A percentile compares a stretch with the other conserved stretches of the same genome.
These are phyloP conservation scores for Dascyllus trimaculatus DNA, from an alignment of 2,113 vertebrate species.

Conservation along the genomic window DNA sequence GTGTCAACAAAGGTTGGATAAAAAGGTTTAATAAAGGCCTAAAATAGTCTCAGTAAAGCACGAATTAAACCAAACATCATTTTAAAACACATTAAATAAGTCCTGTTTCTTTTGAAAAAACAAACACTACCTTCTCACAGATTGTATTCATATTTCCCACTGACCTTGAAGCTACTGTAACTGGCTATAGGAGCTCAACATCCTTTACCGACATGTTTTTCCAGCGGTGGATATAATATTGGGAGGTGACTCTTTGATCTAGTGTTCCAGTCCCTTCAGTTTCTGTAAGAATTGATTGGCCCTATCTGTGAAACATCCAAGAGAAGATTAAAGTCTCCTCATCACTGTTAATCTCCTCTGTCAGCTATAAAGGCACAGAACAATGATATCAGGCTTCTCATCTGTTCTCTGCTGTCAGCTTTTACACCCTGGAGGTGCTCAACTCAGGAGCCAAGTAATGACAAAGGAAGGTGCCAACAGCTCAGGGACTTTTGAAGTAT, in stretches of 20 bases:
- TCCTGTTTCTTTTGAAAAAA: too few species aligned
- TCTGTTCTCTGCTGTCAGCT: conserved; percentile 17
- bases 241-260: conserved; percentile 24
- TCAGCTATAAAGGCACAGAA: conserved; percentile 32
- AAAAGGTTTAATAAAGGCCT: not conserved
- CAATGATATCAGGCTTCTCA: conserved; percentile 41
- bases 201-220: not conserved
- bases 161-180: not conserved
- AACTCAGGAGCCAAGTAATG: not conserved
- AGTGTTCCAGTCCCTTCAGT: conserved; percentile 5
- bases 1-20: not conserved
- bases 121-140: too few species aligned
- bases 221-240: not conserved
- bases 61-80: too few species aligned
- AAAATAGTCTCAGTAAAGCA: too few species aligned
- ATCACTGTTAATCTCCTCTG: conserved; percentile 57
- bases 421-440: conserved; percentile 19
- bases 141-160: not conserved
- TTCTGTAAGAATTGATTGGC: conserved; percentile 13
- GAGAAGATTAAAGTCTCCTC: conserved; percentile 56
- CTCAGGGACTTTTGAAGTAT: not conserved
- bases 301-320: conserved; percentile 37
- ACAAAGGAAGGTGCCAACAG: not conserved
- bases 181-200: not conserved
- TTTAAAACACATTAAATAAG: too few species aligned